Evolutionary conservation across 2,888 invertebrate genomes (phyloP).

Genomic region (Hipparchia semele): DNA sequence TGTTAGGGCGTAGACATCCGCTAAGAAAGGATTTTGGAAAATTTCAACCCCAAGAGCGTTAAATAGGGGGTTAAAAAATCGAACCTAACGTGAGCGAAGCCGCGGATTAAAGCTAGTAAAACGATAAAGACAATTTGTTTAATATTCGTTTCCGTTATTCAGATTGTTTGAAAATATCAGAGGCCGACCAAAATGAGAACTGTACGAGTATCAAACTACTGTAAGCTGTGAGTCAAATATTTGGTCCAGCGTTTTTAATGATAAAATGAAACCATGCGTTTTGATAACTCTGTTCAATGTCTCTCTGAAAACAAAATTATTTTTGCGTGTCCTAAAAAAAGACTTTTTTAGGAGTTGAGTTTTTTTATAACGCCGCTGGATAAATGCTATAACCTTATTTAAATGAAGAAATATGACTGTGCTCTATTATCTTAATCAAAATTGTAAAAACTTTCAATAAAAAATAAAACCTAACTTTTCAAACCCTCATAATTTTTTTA

Average conservation of each 20-base stretch:
- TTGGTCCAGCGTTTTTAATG: constrained; percentile 3
- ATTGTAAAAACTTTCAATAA: not conserved
- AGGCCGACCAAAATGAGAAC: constrained; percentile 4
- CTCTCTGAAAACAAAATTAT: not conserved
- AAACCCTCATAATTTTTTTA: too few relatives aligned
- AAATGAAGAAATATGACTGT: not conserved
- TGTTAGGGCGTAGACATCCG: too few relatives aligned
- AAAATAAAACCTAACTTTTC: too few relatives aligned
- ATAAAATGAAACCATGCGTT: constrained; percentile 5
- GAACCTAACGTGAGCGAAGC: too few relatives aligned
- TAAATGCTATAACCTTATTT: too few relatives aligned
- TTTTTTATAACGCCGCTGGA: too few relatives aligned
- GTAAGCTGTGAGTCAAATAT: constrained; percentile 14
- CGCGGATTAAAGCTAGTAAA: not conserved
- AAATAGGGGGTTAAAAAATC: too few relatives aligned
- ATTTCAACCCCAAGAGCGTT: too few relatives aligned
- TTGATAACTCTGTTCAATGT: not conserved
- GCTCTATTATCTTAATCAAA: not conserved
- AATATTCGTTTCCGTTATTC: constrained; percentile 7
- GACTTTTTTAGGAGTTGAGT: too few relatives aligned
- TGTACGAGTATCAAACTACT: constrained; percentile 12
- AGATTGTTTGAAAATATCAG: constrained; percentile 11
- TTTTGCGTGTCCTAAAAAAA: too few relatives aligned
- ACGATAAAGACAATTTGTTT: not conserved
- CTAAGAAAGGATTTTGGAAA: too few relatives aligned